Percentiles rank a stretch among this genome's conserved stretches.
Evolutionary conservation across 35 echinoderm and acorn worm genomes (phyloP).

Genomic region (Lytechinus pictus): DNA sequence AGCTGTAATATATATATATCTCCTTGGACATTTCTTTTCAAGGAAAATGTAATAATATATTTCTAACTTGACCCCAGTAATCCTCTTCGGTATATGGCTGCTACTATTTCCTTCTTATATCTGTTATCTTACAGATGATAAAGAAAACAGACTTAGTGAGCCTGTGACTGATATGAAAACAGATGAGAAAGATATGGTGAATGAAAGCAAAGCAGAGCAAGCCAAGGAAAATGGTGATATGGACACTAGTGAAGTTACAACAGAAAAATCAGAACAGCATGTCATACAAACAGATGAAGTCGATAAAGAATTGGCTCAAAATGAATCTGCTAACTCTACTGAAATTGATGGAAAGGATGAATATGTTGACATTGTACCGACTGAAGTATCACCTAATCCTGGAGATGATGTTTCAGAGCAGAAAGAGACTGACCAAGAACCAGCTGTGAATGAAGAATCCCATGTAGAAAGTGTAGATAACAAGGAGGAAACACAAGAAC

Average conservation of each 20-base stretch:
- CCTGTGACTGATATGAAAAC: background rate
- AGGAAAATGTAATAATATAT: no score
- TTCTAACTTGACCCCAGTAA: background rate
- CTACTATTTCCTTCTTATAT: background rate
- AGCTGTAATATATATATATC: no score
- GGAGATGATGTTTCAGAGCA: conserved; percentile 43
- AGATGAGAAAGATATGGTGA: background rate
- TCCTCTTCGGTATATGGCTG: background rate
- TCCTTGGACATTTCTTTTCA: no score
- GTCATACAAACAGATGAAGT: conserved; percentile 22
- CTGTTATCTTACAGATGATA: background rate
- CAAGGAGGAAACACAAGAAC: background rate
- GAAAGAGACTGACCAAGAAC: background rate
- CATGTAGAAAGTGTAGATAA: background rate
- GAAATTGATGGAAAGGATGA: background rate
- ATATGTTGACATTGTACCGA: background rate
- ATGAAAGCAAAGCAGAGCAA: background rate
- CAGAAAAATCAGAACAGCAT: background rate
- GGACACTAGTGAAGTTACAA: conserved; percentile 34
- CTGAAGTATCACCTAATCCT: background rate
- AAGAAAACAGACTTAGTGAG: conserved; percentile 29
- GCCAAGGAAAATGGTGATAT: conserved; percentile 25
- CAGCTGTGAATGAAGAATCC: background rate
- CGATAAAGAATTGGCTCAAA: background rate
- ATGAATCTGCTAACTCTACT: background rate